phyloP scores from a whole-genome alignment of 1,140 invertebrate genomes.

The Adelges cooleyi region DNA sequence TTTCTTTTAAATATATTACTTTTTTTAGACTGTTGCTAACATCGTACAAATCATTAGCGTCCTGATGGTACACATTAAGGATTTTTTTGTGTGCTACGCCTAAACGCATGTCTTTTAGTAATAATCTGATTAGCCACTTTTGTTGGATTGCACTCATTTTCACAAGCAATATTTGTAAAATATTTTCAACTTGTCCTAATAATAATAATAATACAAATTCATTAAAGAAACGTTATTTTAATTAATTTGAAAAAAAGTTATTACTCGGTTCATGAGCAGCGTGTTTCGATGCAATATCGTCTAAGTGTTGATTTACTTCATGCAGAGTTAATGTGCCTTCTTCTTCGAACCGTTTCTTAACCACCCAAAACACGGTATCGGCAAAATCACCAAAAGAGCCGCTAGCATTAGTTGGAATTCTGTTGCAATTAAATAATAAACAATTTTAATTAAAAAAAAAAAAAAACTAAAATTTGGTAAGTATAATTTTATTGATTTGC shows the following conservation, averaged over 20 bases:
- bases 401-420: slow-evolving; percentile 3
- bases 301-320: slow-evolving; percentile 56
- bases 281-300: slow-evolving; percentile 51
- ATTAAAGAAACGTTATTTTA: neutral
- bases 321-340: slow-evolving; percentile 45
- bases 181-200: slow-evolving; percentile 42
- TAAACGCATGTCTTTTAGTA: slow-evolving; percentile 70
- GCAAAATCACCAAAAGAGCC: slow-evolving; percentile 59
- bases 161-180: slow-evolving; percentile 44
- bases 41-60: slow-evolving; percentile 66
- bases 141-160: slow-evolving; percentile 58
- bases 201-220: neutral
- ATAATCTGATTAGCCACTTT: slow-evolving; percentile 80
- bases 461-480: no score
- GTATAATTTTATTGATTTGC: slow-evolving; percentile 37
- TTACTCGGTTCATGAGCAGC: slow-evolving; percentile 43
- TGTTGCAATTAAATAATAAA: no score
- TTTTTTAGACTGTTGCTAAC: slow-evolving; percentile 57
- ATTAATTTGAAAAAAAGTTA: slow-evolving; percentile 8
- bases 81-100: slow-evolving; percentile 58
- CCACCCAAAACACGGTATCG: slow-evolving; percentile 54
- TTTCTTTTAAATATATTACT: slow-evolving; percentile 43
- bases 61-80: slow-evolving; percentile 58
- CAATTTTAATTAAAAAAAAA: no score
- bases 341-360: slow-evolving; percentile 49